Evolutionary conservation across 2,888 invertebrate genomes (phyloP), one percentile per base, ranked within the genome.

Genomic region (Tenthredo scrophulariae): DNA sequence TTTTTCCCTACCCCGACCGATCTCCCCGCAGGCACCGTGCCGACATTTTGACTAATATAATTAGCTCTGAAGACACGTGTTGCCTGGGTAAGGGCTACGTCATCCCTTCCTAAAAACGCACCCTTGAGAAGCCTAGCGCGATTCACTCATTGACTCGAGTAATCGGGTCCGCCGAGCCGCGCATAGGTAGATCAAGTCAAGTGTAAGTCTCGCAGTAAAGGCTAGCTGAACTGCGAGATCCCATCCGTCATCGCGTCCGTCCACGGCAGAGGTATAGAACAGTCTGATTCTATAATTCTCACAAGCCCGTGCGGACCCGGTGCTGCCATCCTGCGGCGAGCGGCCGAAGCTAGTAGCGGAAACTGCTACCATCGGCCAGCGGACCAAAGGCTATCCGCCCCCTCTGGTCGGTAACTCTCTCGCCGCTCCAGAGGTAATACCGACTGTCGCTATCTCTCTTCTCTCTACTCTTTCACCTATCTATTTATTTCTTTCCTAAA

Each of bases 321-420:
- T 65, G 62, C 62, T 46, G 62, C 22, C 62, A 22, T 13, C 62
- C 26, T 22, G 62, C 7, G 62, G 62, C 4, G 2, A 26, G 26
- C 62, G 62, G 62, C 10, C 62, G 22, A 65, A n/a, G 22, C 10
- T 10, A 9, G 13, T 62, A 26, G 62, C 22, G 62, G 0, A 26
- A 22, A 9, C n/a, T 26, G 22, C 2, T 6, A n/a, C n/a, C 62
- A 10, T 22, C 62, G 62, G 5, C n/a, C 62, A 10, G 62, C 62
- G 26, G 9, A 9, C n/a, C 62, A 26, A 9, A 26, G 26, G 62
- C 62, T 2, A 22, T 22, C 62, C 95, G 95, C 95, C 95, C 95
- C 95, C 95, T 95, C 95, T 95, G 85, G n/a, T n/a, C n/a, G n/a
- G n/a, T n/a, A n/a, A n/a, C 4, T 62, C 62, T 62, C 7, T 62